Percentiles rank a stretch among this genome's conserved stretches.
Evolutionary conservation across 2,797 vertebrate species (phyloP).

Genomic region (Spinibarbus caldwelli): DNA sequence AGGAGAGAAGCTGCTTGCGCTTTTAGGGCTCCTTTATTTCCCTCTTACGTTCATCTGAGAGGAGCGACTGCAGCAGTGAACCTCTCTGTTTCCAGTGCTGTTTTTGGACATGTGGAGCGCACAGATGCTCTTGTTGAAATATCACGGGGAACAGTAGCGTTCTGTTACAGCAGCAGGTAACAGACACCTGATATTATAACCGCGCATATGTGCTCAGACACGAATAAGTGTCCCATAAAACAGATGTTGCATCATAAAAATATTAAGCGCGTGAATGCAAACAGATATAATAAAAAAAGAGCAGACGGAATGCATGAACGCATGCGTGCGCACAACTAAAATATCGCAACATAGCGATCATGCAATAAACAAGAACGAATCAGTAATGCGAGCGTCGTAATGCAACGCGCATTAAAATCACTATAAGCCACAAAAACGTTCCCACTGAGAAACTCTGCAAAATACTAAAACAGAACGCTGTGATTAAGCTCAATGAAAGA

Average conservation of each 20-base stretch:
- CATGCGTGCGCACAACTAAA: neutral
- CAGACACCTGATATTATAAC: slow-evolving; percentile 7
- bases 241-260: neutral
- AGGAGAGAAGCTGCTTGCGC: slow-evolving; percentile 63
- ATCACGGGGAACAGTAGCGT: neutral
- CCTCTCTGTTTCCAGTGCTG: neutral
- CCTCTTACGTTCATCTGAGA: slow-evolving; percentile 74
- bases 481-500: no score
- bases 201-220: neutral
- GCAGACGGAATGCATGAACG: neutral
- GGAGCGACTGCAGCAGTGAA: slow-evolving; percentile 48
- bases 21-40: slow-evolving; percentile 69
- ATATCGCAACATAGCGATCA: neutral
- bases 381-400: no score
- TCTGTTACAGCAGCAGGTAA: slow-evolving; percentile 20
- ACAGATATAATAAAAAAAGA: no score
- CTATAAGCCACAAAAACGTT: neutral
- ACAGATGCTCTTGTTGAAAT: slow-evolving; percentile 4
- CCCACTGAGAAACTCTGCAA: no score
- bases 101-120: slow-evolving; percentile 23
- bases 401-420: neutral
- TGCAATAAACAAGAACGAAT: neutral
- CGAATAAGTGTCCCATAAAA: neutral
- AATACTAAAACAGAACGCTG: no score
- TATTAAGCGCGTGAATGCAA: no score